Percentiles rank a stretch among this genome's conserved stretches.
phyloP scores from a whole-genome alignment of 92 coral and sea anemone genomes.

The Actinostola sp. region DNA sequence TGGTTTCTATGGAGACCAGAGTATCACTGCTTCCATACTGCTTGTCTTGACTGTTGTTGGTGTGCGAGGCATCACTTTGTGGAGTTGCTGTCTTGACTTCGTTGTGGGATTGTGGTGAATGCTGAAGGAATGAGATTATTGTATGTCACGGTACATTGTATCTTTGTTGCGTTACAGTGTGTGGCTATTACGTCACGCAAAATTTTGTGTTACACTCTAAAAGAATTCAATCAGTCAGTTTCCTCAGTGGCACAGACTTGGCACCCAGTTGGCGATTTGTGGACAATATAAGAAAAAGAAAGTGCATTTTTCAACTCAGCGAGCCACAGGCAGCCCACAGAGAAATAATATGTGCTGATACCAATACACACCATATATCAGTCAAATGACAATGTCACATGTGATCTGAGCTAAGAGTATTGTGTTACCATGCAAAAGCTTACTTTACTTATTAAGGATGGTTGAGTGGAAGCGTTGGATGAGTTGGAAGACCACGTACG shows the following conservation, averaged over 20 bases:
- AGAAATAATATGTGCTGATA: too few relatives aligned
- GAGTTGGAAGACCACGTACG: slow-evolving; percentile 75
- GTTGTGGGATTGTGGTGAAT: background rate
- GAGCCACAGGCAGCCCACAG: too few relatives aligned
- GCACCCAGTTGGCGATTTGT: too few relatives aligned
- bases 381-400: too few relatives aligned
- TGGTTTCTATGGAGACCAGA: slow-evolving; percentile 67
- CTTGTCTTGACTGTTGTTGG: slow-evolving; percentile 55
- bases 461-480: slow-evolving; percentile 43
- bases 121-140: background rate
- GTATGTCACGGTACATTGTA: too few relatives aligned
- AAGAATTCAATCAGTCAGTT: too few relatives aligned
- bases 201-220: too few relatives aligned
- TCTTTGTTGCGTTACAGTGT: background rate
- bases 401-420: too few relatives aligned
- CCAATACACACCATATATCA: too few relatives aligned
- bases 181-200: too few relatives aligned
- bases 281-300: background rate
- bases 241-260: too few relatives aligned
- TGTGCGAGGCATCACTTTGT: slow-evolving; percentile 35
- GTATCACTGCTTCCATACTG: slow-evolving; percentile 73
- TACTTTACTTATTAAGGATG: slow-evolving; percentile 9
- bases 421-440: background rate
- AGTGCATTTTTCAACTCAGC: too few relatives aligned
- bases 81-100: slow-evolving; percentile 33